phyloP scores from a whole-genome alignment of 2,797 vertebrate species.

The Pristis pectinata region DNA sequence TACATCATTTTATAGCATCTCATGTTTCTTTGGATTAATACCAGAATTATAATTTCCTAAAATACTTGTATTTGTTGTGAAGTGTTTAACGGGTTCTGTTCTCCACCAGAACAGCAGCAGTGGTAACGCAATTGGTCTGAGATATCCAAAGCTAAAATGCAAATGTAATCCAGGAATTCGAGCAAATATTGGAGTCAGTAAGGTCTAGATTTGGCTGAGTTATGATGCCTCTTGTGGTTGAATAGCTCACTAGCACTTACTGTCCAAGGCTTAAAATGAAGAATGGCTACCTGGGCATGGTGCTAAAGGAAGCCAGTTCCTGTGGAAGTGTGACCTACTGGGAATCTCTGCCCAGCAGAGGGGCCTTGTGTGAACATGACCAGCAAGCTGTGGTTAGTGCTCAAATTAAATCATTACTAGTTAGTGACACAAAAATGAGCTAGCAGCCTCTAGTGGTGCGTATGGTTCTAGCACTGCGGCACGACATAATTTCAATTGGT shows the following conservation, averaged over 20 bases:
- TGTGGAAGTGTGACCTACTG: background rate
- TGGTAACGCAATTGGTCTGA: background rate
- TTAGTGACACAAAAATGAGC: background rate
- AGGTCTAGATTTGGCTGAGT: background rate
- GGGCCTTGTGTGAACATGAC: background rate
- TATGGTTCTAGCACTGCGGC: background rate
- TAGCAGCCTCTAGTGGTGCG: conserved; percentile 32
- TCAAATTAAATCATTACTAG: conserved; percentile 5
- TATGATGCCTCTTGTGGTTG: background rate
- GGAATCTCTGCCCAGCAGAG: background rate
- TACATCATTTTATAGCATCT: background rate
- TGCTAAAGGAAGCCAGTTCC: background rate
- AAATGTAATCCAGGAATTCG: background rate
- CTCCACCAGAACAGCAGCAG: background rate
- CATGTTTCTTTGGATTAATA: background rate
- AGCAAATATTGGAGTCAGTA: background rate
- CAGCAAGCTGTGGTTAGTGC: background rate
- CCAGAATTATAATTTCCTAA: background rate
- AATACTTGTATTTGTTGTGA: background rate
- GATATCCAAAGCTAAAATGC: background rate
- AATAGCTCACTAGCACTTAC: conserved; percentile 9
- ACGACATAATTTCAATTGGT: conserved; percentile 1
- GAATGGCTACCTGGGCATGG: background rate
- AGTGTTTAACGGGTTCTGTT: background rate
- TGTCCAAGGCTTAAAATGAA: background rate